Conservation (phyloP, 53 echinoderm and acorn worm genomes). For the Mesocentrotus franciscanus region DNA sequence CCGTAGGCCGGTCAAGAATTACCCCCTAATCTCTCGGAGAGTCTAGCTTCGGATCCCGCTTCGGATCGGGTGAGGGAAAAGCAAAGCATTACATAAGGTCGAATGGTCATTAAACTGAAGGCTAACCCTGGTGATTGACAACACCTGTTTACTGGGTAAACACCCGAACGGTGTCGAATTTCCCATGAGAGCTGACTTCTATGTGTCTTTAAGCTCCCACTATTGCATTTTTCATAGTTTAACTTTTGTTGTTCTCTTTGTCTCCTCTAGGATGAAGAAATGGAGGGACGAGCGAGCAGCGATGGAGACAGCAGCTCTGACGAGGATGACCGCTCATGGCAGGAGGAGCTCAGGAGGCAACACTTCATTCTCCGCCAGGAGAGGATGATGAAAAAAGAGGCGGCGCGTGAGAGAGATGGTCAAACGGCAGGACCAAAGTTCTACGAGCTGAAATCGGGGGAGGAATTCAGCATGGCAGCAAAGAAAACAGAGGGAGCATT, state of each 20-base stretch:
- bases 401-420: slow-evolving; percentile 16
- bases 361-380: slow-evolving; percentile 77
- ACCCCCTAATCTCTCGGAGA: too few relatives aligned
- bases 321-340: slow-evolving; percentile 86
- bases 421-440: slow-evolving; percentile 73
- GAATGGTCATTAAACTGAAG: too few relatives aligned
- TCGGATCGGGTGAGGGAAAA: too few relatives aligned
- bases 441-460: slow-evolving; percentile 90
- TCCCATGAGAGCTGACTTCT: too few relatives aligned
- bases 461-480: slow-evolving; percentile 70
- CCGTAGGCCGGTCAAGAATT: too few relatives aligned
- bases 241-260: not conserved
- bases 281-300: slow-evolving; percentile 89
- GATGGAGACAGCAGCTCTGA: slow-evolving; percentile 84
- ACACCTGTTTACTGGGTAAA: too few relatives aligned
- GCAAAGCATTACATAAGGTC: too few relatives aligned
- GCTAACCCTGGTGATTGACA: too few relatives aligned
- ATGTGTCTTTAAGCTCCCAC: too few relatives aligned
- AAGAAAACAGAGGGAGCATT: slow-evolving; percentile 2
- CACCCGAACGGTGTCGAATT: too few relatives aligned
- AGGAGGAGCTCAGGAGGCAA: slow-evolving; percentile 79
- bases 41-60: too few relatives aligned
- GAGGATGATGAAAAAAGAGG: slow-evolving; percentile 63
- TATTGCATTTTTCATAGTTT: not conserved
- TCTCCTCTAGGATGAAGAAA: slow-evolving; percentile 66